Conservation (phyloP, 2,797 vertebrate species). For the Ispidina lecontei region DNA sequence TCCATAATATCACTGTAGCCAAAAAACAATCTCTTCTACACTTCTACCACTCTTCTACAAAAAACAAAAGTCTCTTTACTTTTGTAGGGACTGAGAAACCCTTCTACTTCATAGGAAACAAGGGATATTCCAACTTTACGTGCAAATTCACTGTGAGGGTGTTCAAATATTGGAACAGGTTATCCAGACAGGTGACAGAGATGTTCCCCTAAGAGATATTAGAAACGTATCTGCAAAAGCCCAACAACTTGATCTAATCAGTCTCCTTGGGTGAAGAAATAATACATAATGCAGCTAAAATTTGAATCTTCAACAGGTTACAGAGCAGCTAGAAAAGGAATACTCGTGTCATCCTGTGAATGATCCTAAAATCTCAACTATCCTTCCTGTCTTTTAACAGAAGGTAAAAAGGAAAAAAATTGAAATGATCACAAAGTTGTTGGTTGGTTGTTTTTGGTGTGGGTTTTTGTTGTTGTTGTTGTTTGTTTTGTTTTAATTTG, state of each 20-base stretch:
- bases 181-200: neutral
- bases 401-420: neutral
- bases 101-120: neutral
- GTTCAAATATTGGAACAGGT: neutral
- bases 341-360: neutral
- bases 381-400: neutral
- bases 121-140: neutral
- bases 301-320: neutral
- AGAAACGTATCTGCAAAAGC: neutral
- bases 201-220: neutral
- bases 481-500: constrained; percentile 16
- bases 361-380: neutral
- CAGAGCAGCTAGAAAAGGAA: neutral
- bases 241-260: neutral
- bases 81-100: neutral
- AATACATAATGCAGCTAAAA: neutral
- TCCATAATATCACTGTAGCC: neutral
- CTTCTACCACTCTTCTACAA: too few relatives aligned
- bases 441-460: too few relatives aligned
- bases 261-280: neutral
- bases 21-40: neutral
- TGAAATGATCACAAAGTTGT: neutral
- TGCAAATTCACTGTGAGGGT: neutral
- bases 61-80: too few relatives aligned
- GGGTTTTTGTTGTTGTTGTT: too few relatives aligned